These are phyloP conservation scores for Ciconia boyciana DNA, from an alignment of 2,113 vertebrate species.

Conservation along the genomic window DNA sequence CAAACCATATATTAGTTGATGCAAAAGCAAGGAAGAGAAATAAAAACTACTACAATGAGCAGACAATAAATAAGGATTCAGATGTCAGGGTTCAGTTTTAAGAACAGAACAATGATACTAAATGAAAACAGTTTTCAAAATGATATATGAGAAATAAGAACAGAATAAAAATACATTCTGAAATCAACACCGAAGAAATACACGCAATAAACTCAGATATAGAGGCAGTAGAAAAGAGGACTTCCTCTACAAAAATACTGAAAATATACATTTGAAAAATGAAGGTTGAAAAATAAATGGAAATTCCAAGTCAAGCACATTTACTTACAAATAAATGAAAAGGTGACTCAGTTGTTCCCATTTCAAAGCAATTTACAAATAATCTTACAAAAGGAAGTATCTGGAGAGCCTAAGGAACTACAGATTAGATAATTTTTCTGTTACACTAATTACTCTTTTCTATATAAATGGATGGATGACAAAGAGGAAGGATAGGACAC, in stretches of 20 bases:
- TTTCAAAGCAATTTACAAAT: background rate
- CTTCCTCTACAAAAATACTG: background rate
- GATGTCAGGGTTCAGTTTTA: background rate
- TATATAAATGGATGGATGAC: background rate
- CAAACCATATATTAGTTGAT: background rate
- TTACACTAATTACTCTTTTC: background rate
- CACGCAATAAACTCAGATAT: background rate
- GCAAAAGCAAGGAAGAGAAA: background rate
- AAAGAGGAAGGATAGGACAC: background rate
- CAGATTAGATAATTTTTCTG: background rate
- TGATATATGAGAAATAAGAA: background rate
- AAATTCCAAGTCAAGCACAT: background rate
- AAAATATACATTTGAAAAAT: background rate
- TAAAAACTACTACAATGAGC: background rate
- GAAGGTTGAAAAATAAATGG: background rate
- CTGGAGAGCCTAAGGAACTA: background rate
- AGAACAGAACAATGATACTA: background rate
- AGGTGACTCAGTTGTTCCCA: rapidly evolving
- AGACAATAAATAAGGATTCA: background rate
- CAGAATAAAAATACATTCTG: background rate
- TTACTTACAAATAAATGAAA: background rate
- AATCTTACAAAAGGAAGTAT: background rate
- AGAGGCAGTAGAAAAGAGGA: background rate
- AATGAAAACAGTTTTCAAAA: background rate
- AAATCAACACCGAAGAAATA: background rate